Base-by-base conservation (phyloP, 2,113 vertebrate species). In the Sorex araneus region DNA sequence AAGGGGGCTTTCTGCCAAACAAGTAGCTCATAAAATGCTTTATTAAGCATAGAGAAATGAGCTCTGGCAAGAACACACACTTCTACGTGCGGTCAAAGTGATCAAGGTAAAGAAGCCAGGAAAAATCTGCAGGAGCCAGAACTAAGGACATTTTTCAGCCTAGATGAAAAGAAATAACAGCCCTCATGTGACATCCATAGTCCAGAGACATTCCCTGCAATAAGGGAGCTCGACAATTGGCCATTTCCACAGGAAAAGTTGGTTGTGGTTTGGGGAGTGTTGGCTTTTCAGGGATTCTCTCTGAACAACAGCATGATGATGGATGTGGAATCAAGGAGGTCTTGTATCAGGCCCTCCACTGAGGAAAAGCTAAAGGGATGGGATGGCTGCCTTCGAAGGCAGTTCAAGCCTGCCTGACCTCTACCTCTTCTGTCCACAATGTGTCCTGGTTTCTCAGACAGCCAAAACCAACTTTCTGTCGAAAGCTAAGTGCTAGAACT, bases 31-130 rank as follows among this genome's bases (percentile, higher is more conserved):
- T 81, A 91, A 95, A 75, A 87, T 67, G 92, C 90, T 87, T 90
- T 90, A 80, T 93, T 87, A 88, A 96, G 36, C 78, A 63, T 19
- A 70, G 88, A 94, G 86, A 89, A 94, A 95, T 81, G 64, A 94
- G 91, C 79, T 90, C 63, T 90, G 86, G 88, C 91, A 93, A 84
- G 83, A 79, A 75, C 70, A 50, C 3, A 21, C 70, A 71, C 30
- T 81, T 47, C 57, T 63, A 78, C 27, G 73, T 92, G 90, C 84
- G 70, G 86, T 88, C 83, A 91, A 96, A 93, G 66, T 64, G 73
- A 87, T 87, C 86, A 92, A 93, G 93, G 93, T 92, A 79, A 90
- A 79, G 71, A 78, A 63, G 50, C 23, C 75, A 50, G 50, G 32
- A 83, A 87, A 92, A 87, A n/a, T 34, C 70, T 34, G 74, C 40